phyloP scores from a whole-genome alignment of 2,888 invertebrate species.

The Timema cristinae region DNA sequence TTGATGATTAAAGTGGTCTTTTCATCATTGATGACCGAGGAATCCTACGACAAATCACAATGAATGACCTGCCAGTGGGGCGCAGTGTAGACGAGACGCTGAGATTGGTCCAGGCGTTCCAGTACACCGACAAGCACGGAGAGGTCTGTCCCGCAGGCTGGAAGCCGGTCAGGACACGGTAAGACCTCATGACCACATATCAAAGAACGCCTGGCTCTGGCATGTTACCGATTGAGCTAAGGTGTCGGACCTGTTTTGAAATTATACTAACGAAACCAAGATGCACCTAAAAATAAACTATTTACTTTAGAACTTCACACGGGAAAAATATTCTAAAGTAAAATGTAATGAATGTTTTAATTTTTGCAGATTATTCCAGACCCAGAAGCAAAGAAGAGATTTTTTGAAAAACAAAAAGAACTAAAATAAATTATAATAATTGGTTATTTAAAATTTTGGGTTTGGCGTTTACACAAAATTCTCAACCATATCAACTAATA shows the following conservation, averaged over 20 bases:
- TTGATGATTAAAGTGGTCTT: slow-evolving; percentile 58
- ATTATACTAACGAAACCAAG: too few species aligned
- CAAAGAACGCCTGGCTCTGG: too few species aligned
- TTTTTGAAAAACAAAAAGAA: slow-evolving; percentile 61
- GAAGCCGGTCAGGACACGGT: slow-evolving; percentile 91
- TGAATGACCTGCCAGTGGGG: slow-evolving; percentile 94
- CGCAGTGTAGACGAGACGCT: slow-evolving; percentile 92
- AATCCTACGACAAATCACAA: slow-evolving; percentile 85
- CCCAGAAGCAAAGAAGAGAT: slow-evolving; percentile 74
- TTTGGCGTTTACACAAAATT: neutral
- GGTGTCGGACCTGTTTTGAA: too few species aligned
- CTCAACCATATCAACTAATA: too few species aligned
- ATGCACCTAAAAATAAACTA: too few species aligned
- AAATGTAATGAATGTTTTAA: slow-evolving; percentile 28
- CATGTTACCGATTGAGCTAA: too few species aligned
- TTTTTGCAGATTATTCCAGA: slow-evolving; percentile 74
- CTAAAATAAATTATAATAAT: neutral
- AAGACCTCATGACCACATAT: slow-evolving; percentile 41
- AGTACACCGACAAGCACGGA: slow-evolving; percentile 86
- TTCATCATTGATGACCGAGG: slow-evolving; percentile 92
- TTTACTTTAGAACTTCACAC: too few species aligned
- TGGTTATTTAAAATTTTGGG: neutral
- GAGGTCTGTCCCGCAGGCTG: slow-evolving; percentile 95
- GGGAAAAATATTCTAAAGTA: too few species aligned
- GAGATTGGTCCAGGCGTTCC: slow-evolving; percentile 90